Evolutionary conservation across 2,888 invertebrate species (phyloP).

Genomic region (Eilema sororculum): DNA sequence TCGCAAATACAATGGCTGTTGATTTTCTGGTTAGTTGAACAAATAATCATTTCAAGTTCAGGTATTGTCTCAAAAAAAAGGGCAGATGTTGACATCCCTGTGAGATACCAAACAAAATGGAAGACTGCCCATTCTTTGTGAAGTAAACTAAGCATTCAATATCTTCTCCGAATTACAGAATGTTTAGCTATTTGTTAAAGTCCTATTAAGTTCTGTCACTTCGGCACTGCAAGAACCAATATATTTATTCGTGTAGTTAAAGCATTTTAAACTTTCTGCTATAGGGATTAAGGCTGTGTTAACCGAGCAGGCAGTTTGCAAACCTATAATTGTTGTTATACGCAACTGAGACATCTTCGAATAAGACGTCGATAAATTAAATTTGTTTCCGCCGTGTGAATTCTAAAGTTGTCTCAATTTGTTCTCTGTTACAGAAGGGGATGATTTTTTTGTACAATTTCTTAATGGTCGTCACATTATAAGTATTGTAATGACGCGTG

Average conservation of each 20-base stretch:
- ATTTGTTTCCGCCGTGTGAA: slow-evolving; percentile 84
- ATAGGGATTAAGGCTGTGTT: slow-evolving; percentile 36
- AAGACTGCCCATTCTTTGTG: slow-evolving; percentile 77
- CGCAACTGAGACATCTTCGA: slow-evolving; percentile 78
- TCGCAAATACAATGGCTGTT: slow-evolving; percentile 73
- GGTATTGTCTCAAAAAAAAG: slow-evolving; percentile 72
- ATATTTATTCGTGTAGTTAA: slow-evolving; percentile 28
- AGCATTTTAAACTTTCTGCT: slow-evolving; percentile 49
- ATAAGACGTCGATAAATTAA: slow-evolving; percentile 85
- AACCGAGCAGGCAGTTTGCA: slow-evolving; percentile 50
- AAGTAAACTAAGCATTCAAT: slow-evolving; percentile 80
- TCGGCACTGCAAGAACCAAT: slow-evolving; percentile 67
- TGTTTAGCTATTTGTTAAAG: slow-evolving; percentile 86
- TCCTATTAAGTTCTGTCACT: slow-evolving; percentile 85
- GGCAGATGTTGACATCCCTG: slow-evolving; percentile 81
- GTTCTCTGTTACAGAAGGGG: slow-evolving; percentile 74
- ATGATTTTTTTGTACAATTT: slow-evolving; percentile 55
- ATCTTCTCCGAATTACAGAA: slow-evolving; percentile 84
- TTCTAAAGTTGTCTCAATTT: slow-evolving; percentile 84
- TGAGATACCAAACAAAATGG: slow-evolving; percentile 72
- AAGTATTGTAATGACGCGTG: slow-evolving; percentile 71
- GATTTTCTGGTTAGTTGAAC: slow-evolving; percentile 86
- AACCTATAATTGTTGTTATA: slow-evolving; percentile 78
- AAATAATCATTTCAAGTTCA: slow-evolving; percentile 80
- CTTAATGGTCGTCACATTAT: slow-evolving; percentile 65